Percentiles rank a stretch among this genome's conserved stretches.
Evolutionary conservation across 2,797 vertebrate species (phyloP).

Genomic region (Amblyopsis hoosieri): DNA sequence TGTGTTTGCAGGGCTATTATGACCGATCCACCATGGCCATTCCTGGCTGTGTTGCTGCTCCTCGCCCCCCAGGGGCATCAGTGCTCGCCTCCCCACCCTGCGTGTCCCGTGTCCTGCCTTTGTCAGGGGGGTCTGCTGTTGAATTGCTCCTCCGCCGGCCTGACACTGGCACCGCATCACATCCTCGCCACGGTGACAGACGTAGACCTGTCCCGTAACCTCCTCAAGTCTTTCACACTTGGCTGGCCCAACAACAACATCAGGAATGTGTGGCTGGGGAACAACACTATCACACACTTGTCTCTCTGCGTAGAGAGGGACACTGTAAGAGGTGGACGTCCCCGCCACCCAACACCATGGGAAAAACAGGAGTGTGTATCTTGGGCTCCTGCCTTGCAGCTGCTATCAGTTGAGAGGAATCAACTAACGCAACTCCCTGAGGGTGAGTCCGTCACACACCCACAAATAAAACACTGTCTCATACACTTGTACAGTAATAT

Average conservation of each 20-base stretch:
- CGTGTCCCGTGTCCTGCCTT: constrained; percentile 67
- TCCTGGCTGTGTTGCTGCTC: constrained; percentile 56
- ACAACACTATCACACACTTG: constrained; percentile 78
- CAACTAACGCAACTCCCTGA: constrained; percentile 76
- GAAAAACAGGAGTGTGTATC: constrained; percentile 29
- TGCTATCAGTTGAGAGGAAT: constrained; percentile 83
- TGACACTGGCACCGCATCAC: constrained; percentile 53
- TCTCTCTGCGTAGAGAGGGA: constrained; percentile 63
- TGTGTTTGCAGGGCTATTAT: constrained; percentile 51
- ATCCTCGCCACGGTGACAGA: constrained; percentile 46
- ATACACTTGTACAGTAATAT: constrained; percentile 2
- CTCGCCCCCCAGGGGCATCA: constrained; percentile 40
- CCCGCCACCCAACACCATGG: constrained; percentile 10
- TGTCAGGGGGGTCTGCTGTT: constrained; percentile 61
- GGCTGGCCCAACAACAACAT: constrained; percentile 47
- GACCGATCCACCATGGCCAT: constrained; percentile 38
- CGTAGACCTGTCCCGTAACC: constrained; percentile 76
- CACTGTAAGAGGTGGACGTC: constrained; percentile 20
- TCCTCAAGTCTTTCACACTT: constrained; percentile 59
- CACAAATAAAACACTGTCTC: constrained; percentile 12
- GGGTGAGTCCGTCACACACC: constrained; percentile 74
- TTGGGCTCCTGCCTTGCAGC: constrained; percentile 80
- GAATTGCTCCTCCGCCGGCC: constrained; percentile 79
- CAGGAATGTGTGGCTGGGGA: constrained; percentile 78
- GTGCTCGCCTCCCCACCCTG: constrained; percentile 31